These are phyloP conservation scores for Odontamblyopus lacepedii DNA, from an alignment of 2,797 vertebrate genomes.

Conservation along the genomic window DNA sequence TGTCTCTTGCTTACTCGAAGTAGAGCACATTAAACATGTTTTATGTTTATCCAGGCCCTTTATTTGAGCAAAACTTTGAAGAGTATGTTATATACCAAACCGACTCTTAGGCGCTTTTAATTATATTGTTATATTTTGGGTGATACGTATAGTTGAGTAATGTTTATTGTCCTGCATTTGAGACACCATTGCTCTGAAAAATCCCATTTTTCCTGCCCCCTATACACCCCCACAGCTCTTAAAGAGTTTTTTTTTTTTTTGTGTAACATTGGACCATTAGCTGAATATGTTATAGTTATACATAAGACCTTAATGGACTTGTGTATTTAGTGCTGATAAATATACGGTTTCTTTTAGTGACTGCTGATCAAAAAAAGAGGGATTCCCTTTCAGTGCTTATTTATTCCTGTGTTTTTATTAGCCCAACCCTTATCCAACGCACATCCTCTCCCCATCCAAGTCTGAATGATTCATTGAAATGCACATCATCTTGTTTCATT, in stretches of 20 bases:
- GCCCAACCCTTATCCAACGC: slow-evolving; percentile 36
- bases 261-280: neutral
- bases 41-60: too few species aligned
- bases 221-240: too few species aligned
- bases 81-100: too few species aligned
- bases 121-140: too few species aligned
- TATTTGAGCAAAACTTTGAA: too few species aligned
- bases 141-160: neutral
- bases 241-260: too few species aligned
- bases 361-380: slow-evolving; percentile 43
- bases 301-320: neutral
- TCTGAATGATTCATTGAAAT: slow-evolving; percentile 79
- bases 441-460: slow-evolving; percentile 55
- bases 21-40: too few species aligned
- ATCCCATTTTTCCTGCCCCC: too few species aligned
- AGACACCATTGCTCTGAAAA: neutral
- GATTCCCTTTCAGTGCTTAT: slow-evolving; percentile 52
- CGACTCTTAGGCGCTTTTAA: too few species aligned
- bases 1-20: too few species aligned
- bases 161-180: neutral
- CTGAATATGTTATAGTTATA: neutral
- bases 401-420: slow-evolving; percentile 63
- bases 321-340: slow-evolving; percentile 7
- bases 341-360: slow-evolving; percentile 26
- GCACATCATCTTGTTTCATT: slow-evolving; percentile 75